These are phyloP conservation scores for Lethenteron camtschaticum DNA, from an alignment of 2,113 vertebrate species.

Conservation along the genomic window DNA sequence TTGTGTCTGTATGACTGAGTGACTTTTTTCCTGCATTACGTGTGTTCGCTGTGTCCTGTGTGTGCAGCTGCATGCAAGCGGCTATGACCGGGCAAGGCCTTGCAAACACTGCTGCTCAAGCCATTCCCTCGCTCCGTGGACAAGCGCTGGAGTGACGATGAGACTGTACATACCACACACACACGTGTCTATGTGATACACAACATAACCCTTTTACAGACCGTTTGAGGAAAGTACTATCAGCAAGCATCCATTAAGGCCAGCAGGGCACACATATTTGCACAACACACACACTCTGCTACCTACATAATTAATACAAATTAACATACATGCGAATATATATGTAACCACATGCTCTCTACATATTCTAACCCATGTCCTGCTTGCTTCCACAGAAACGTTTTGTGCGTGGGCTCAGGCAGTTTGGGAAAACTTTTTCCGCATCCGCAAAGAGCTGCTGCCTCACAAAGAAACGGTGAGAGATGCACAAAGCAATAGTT, in stretches of 20 bases:
- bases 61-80: conserved; percentile 76
- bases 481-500: too few relatives aligned
- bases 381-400: conserved; percentile 45
- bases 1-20: background rate
- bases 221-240: too few relatives aligned
- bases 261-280: conserved; percentile 7
- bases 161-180: conserved; percentile 47
- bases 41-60: background rate
- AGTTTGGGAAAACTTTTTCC: conserved; percentile 99
- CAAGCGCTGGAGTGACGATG: conserved; percentile 97
- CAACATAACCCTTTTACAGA: too few relatives aligned
- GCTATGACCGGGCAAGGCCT: conserved; percentile 86
- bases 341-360: background rate
- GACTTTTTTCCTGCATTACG: background rate
- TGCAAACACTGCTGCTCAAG: conserved; percentile 92
- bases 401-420: conserved; percentile 87
- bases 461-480: conserved; percentile 74
- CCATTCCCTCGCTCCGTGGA: conserved; percentile 91
- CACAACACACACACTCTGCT: background rate
- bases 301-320: background rate
- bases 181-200: background rate
- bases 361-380: conserved; percentile 12
- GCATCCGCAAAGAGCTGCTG: conserved; percentile 87
- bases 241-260: too few relatives aligned
- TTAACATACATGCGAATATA: background rate